Base-by-base conservation (phyloP, 2,797 vertebrate species). In the Xyrichtys novacula region DNA sequence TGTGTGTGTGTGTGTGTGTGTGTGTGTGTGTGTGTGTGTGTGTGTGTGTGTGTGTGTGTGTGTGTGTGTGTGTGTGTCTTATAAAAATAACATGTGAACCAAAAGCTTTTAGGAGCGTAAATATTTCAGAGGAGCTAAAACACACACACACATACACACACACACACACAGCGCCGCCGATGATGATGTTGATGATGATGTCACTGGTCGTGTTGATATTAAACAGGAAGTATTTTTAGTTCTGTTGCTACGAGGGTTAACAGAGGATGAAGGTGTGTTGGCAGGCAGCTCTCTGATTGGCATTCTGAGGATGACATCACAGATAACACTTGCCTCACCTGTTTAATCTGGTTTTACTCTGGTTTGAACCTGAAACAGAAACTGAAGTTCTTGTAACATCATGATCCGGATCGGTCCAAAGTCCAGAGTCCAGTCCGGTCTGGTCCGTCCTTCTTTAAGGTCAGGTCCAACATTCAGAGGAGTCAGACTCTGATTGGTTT, bases 141-240 rank as follows among this genome's bases (percentile, higher is more conserved):
- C 20, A 32, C 11, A 36, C 15, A 53, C 42, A 43, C 31, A n/a
- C 34, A 29, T n/a, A 44, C 32, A 23, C 20, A 6, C 42, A 44
- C 15, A 25, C 22, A 31, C 16, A 39, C 36, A 19, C 38, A 55
- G 32, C 15, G n/a, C n/a, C n/a, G n/a, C n/a, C 2, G 36, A 12
- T 38, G 36, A 6, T 40, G 38, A 2, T 49, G 38, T 7, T 50
- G 26, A 31, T 69, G 70, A 72, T 71, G 70, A 72, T 71, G 58
- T 70, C 54, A 59, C 34, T 8, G 29, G 16, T 26, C 46, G 29
- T 56, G 43, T 22, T 14, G 31, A 50, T 67, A 23, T 72, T 29
- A 68, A 81, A 78, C 58, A 71, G 49, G 60, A 78, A 74, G 49
- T 85, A 83, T 81, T 83, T 83, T 81, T 85, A 81, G 80, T 76